Base-by-base conservation (phyloP, 2,113 vertebrate genomes). In the Ia io region DNA sequence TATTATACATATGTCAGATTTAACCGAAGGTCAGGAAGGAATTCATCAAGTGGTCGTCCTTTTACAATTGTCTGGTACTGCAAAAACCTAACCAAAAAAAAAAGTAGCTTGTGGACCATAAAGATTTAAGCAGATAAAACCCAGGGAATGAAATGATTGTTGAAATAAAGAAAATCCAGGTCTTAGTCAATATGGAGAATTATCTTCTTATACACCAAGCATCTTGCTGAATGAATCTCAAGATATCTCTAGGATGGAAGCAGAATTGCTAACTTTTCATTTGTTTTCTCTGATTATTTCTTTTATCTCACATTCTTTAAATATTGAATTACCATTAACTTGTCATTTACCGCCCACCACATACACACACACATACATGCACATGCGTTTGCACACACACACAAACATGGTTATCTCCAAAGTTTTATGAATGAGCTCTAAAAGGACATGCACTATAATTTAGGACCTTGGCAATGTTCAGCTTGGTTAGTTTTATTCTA, bases 351-450 rank as follows among this genome's bases (percentile, higher is more conserved):
- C 12, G 2, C 7, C 47, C n/a, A 1, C 28, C 22, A 30, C 30
- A 2, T 4, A 3, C 2, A 2, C 6, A 5, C 28, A 18, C 28
- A 18, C 6, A 2, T 40, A 12, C 40, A 9, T 16, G 6, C 3
- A 17, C 25, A 18, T 5, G 4, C 6, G 25, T 2, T 3, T 32
- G 11, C 2, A 2, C 17, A 0, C 11, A 42, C 28, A 17, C 17
- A 70, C 56, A 32, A 12, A n/a, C 17, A 5, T 22, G 12, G 37
- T 63, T 40, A 13, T 69, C 6, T 90, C 16, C 17, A 9, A 32
- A n/a, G 12, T 11, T 53, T 86, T 65, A 23, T 61, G 44, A 70
- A 28, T 76, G 63, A 44, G 18, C 76, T 25, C 63, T 32, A 17
- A 59, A 70, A 94, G 32, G 5, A 74, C 63, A 83, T 6, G 10